Percentiles rank a stretch among this genome's conserved stretches.
Evolutionary conservation across 2,113 vertebrate species (phyloP).

Genomic region (Melanocharis versteri): DNA sequence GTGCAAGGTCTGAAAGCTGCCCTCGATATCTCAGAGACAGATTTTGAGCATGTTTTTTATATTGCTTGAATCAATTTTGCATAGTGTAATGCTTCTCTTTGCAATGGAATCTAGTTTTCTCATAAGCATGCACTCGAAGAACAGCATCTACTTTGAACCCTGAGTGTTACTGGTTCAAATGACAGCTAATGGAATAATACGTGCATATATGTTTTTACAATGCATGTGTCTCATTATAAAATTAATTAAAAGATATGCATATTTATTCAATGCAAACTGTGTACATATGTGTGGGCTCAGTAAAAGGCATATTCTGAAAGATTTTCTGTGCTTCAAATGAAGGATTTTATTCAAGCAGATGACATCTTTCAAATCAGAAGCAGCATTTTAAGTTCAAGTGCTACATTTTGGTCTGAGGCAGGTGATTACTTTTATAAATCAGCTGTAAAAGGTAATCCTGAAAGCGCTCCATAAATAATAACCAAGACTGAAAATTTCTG

Average conservation of each 20-base stretch:
- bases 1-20: background rate
- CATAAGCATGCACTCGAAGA: background rate
- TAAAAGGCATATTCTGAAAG: background rate
- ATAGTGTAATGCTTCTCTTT: background rate
- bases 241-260: background rate
- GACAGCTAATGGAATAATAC: background rate
- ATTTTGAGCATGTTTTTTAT: background rate
- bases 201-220: background rate
- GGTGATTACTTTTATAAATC: constrained; percentile 63
- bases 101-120: background rate
- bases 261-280: background rate
- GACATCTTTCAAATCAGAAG: constrained; percentile 45
- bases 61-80: background rate
- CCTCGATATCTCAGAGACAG: background rate
- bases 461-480: constrained; percentile 60
- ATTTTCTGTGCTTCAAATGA: background rate
- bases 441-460: constrained; percentile 56
- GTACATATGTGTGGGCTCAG: background rate
- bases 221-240: background rate
- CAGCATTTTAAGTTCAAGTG: constrained; percentile 40
- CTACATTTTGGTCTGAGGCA: constrained; percentile 33
- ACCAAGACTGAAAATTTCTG: constrained; percentile 40
- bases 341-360: constrained; percentile 41
- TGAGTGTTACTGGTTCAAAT: background rate
- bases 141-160: background rate